These are phyloP conservation scores for Globia sparganii DNA, from an alignment of 2,888 invertebrate genomes.

Conservation along the genomic window DNA sequence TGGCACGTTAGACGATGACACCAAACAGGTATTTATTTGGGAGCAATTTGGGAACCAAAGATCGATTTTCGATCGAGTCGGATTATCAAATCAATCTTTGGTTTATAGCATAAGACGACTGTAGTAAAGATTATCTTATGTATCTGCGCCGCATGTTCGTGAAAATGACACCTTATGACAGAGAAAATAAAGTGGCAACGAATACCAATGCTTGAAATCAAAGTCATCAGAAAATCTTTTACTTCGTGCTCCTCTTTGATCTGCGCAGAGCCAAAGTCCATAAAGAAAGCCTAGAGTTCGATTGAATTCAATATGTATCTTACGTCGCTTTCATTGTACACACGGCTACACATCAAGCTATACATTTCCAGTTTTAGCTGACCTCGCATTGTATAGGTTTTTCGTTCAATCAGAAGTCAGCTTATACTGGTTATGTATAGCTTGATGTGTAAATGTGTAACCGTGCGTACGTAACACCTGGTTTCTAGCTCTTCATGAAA, in stretches of 20 bases:
- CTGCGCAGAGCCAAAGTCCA: not conserved
- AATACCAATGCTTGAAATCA: not conserved
- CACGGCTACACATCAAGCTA: too few species aligned
- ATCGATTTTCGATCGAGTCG: too few species aligned
- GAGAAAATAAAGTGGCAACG: not conserved
- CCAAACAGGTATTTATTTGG: conserved; percentile 87
- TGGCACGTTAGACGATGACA: conserved; percentile 92
- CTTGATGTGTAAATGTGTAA: too few species aligned
- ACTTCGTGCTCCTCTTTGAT: not conserved
- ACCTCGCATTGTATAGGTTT: too few species aligned
- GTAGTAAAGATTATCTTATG: too few species aligned
- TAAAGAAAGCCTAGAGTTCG: not conserved
- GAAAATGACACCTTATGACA: not conserved
- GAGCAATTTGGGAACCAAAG: not conserved
- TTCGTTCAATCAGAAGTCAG: too few species aligned
- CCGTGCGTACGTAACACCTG: too few species aligned
- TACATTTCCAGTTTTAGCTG: too few species aligned
- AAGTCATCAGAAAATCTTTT: not conserved
- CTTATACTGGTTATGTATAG: too few species aligned
- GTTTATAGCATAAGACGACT: too few species aligned
- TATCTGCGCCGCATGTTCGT: not conserved
- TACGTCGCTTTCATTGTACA: not conserved
- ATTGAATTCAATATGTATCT: not conserved
- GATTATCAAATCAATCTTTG: too few species aligned
- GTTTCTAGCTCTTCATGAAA: conserved; percentile 91